Evolutionary conservation across 2,113 vertebrate species (phyloP), one percentile per base, ranked within the genome.

Genomic region (Otocyon megalotis): DNA sequence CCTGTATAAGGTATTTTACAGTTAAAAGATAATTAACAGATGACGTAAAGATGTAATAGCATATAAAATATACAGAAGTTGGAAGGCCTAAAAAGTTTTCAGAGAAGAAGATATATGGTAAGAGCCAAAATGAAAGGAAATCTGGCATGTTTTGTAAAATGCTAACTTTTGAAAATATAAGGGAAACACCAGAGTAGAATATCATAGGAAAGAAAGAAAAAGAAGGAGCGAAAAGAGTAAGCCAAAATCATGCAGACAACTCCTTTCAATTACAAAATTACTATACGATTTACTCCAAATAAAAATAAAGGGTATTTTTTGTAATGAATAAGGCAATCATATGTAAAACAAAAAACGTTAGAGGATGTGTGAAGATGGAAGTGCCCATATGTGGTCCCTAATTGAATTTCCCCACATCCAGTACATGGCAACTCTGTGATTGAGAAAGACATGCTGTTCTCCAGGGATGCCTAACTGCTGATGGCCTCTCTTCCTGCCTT

Each of bases 11-110:
- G 9, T 56, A 87, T 67, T 69, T 69, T 24, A 58, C 17, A 86
- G 17, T 71, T 69, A 71, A 90, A 94, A 96, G 85, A 76, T 43
- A 92, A 90, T 62, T 80, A 92, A 71, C 13, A 79, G 54, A 11
- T 60, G 19, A 79, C 53, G 1, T 43, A 56, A 90, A 88, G 20
- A 63, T 72, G 7, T n/a, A 90, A 82, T 88, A 72, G 48, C 4
- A 2, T 48, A 48, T 32, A 90, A 84, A 85, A 93, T 17, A 58
- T 8, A 80, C 50, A 53, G 13, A 89, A 67, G 6, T 76, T 91
- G 87, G 43, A 74, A 96, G 50, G 4, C 4, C 56, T 86, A 71
- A 94, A 67, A n/a, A 63, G 28, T 76, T 56, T 92, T 89, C 77
- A 53, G 30, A 16, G 24, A 82, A 77, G 83, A 67, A 87, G 15